Conservation (phyloP, 2,113 vertebrate species). For the Eulemur macaco region DNA sequence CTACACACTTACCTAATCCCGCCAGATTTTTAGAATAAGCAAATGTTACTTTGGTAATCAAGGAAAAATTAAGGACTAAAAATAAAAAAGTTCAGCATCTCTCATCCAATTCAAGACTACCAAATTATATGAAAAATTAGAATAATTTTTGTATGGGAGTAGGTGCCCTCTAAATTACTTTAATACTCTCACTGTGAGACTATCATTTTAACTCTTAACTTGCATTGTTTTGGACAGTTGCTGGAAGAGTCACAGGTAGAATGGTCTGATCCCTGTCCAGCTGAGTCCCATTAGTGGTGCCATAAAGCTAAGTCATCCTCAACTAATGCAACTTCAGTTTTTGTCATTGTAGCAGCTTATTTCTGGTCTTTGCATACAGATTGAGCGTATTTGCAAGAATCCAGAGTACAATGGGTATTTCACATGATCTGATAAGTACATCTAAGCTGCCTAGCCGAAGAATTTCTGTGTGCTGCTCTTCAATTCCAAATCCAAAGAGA, state of each 20-base stretch:
- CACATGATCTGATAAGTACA: not conserved
- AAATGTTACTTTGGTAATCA: not conserved
- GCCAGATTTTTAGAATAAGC: not conserved
- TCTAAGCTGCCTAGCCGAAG: not conserved
- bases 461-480: not conserved
- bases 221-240: not conserved
- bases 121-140: not conserved
- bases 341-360: not conserved
- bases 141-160: not conserved
- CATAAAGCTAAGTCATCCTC: not conserved
- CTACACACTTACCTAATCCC: not conserved
- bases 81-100: not conserved
- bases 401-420: not conserved
- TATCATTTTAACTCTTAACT: not conserved
- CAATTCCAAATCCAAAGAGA: not conserved
- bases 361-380: not conserved
- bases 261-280: not conserved
- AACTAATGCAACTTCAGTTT: not conserved
- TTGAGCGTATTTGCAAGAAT: not conserved
- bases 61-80: not conserved
- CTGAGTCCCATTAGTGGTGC: not conserved
- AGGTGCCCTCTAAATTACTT: not conserved
- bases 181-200: not conserved
- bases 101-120: not conserved
- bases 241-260: not conserved